Conservation (phyloP, 1,140 invertebrate species). For the Heliconius himera region DNA sequence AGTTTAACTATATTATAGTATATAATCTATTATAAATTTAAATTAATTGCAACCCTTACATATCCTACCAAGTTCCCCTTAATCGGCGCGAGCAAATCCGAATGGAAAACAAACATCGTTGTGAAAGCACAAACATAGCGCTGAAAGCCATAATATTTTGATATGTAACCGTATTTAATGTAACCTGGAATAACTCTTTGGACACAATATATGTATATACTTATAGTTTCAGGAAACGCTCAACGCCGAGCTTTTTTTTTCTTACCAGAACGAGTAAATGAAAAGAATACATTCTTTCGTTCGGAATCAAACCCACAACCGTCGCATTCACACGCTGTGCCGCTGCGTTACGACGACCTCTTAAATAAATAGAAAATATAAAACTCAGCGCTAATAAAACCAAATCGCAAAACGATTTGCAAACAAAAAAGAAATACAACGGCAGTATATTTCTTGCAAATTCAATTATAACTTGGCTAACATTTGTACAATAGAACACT, state of each 20-base stretch:
- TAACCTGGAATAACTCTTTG: conserved; percentile 1
- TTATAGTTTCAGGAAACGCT: background rate
- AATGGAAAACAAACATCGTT: conserved; percentile 44
- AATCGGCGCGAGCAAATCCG: conserved; percentile 44
- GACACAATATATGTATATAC: background rate
- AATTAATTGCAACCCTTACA: conserved; percentile 2
- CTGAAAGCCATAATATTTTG: conserved; percentile 41
- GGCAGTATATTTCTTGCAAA: conserved; percentile 42
- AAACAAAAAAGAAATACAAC: conserved; percentile 47
- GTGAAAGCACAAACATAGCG: conserved; percentile 35
- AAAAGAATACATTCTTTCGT: too few relatives aligned
- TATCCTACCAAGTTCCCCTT: conserved; percentile 33
- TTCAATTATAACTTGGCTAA: conserved; percentile 67
- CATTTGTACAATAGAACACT: conserved; percentile 43
- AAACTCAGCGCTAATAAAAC: background rate
- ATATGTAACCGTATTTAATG: conserved; percentile 35
- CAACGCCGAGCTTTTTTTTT: background rate
- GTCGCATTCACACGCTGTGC: too few relatives aligned
- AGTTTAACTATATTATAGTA: too few relatives aligned
- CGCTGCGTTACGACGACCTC: too few relatives aligned
- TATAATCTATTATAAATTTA: background rate
- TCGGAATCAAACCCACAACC: too few relatives aligned
- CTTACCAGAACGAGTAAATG: too few relatives aligned
- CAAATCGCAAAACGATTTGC: conserved; percentile 42
- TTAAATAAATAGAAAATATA: background rate